Evolutionary conservation across 2,888 invertebrate genomes (phyloP).

Genomic region (Sepioteuthis lessoniana): DNA sequence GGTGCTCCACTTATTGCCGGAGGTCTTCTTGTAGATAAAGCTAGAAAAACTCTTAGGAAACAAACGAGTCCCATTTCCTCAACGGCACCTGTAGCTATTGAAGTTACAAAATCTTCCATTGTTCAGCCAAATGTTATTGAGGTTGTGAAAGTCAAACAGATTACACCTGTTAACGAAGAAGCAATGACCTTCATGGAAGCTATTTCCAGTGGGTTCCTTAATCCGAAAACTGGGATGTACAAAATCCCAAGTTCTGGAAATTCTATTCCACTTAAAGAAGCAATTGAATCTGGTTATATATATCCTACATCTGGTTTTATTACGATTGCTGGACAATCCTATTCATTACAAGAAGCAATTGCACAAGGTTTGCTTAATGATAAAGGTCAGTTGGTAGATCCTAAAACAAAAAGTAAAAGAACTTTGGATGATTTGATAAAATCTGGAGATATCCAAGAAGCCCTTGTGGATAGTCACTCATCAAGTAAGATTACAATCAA

Average conservation of each 20-base stretch:
- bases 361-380: constrained; percentile 58
- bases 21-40: constrained; percentile 39
- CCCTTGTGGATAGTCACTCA: constrained; percentile 55
- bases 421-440: constrained; percentile 65
- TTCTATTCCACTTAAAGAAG: constrained; percentile 86
- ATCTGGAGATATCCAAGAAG: constrained; percentile 68
- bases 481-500: constrained; percentile 60
- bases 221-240: constrained; percentile 84
- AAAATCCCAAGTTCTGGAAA: constrained; percentile 87
- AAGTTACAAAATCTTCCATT: constrained; percentile 58
- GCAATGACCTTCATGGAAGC: constrained; percentile 68
- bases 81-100: constrained; percentile 51
- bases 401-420: constrained; percentile 53
- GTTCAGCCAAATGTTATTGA: constrained; percentile 53
- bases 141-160: constrained; percentile 55
- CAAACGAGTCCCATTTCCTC: background rate
- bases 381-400: constrained; percentile 60
- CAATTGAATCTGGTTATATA: constrained; percentile 77
- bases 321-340: constrained; percentile 54
- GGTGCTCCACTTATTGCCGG: constrained; percentile 76
- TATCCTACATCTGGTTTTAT: constrained; percentile 62
- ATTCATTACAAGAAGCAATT: constrained; percentile 88
- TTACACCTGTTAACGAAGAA: constrained; percentile 58
- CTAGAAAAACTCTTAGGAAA: constrained; percentile 26
- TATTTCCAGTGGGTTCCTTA: constrained; percentile 80